These are phyloP conservation scores for Nibea coibor DNA, from an alignment of 2,113 vertebrate genomes.

Conservation along the genomic window DNA sequence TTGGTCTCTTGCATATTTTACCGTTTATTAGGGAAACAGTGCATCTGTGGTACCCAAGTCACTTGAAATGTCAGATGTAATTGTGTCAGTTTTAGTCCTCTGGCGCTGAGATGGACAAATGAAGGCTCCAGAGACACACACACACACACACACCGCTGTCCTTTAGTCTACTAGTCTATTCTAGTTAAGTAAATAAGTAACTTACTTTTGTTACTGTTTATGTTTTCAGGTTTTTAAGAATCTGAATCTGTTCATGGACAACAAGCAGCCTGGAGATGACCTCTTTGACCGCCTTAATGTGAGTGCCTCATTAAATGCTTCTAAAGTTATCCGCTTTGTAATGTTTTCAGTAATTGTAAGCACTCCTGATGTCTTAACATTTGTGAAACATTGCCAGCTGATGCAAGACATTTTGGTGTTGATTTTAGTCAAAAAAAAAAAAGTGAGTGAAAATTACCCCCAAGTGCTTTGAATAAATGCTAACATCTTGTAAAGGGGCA, in stretches of 20 bases:
- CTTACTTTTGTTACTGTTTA: not conserved
- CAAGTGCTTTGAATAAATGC: not conserved
- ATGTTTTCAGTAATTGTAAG: not conserved
- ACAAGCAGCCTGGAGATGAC: constrained; percentile 82
- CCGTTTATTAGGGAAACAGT: constrained; percentile 56
- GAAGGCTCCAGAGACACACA: not conserved
- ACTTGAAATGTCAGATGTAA: constrained; percentile 75
- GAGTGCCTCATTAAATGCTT: constrained; percentile 42
- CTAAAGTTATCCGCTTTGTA: not conserved
- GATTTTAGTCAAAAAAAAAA: not conserved
- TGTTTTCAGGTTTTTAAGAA: constrained; percentile 87
- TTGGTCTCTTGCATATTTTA: constrained; percentile 71
- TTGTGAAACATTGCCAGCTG: not conserved
- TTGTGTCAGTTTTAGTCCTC: constrained; percentile 42
- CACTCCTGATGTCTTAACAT: not conserved
- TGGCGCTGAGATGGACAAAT: constrained; percentile 25
- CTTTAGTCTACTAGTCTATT: not conserved
- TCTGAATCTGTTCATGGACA: constrained; percentile 84
- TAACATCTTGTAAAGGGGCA: not conserved
- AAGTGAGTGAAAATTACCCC: not conserved
- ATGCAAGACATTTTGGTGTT: not conserved
- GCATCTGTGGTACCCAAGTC: constrained; percentile 43
- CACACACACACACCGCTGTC: not conserved
- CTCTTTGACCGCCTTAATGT: constrained; percentile 84
- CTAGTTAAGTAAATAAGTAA: not conserved